Evolutionary conservation across 2,888 invertebrate species (phyloP).

Genomic region (Leucoptera coffeella): DNA sequence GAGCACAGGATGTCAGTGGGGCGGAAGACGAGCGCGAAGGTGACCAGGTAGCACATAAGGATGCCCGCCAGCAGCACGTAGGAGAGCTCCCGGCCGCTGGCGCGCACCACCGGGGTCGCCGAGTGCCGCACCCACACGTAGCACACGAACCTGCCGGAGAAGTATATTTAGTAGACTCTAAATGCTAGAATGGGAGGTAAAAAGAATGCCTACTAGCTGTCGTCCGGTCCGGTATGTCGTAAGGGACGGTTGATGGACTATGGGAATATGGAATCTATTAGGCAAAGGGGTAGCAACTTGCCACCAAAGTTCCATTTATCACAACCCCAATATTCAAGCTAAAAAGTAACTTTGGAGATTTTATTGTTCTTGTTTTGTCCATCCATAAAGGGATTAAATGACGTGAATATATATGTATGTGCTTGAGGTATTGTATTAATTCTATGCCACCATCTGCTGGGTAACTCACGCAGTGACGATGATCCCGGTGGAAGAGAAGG

Average conservation of each 20-base stretch:
- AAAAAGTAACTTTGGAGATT: no score
- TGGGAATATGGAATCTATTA: no score
- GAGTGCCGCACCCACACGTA: constrained; percentile 77
- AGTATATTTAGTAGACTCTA: not conserved
- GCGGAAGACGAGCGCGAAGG: constrained; percentile 83
- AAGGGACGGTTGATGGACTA: no score
- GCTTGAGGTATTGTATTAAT: no score
- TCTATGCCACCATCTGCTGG: no score
- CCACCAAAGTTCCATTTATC: no score
- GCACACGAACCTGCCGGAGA: constrained; percentile 49
- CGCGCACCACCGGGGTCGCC: constrained; percentile 92
- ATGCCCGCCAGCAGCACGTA: constrained; percentile 89
- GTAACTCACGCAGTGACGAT: constrained; percentile 59
- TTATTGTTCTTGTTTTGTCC: no score
- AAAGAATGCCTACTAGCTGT: not conserved
- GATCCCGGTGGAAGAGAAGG: constrained; percentile 78
- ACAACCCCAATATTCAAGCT: no score
- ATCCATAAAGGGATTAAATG: no score
- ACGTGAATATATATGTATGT: no score
- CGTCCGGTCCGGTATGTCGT: no score
- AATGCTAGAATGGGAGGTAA: not conserved
- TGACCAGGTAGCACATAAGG: constrained; percentile 86
- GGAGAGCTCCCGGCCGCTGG: constrained; percentile 84
- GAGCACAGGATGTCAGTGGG: constrained; percentile 86
- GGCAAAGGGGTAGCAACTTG: no score